phyloP scores from a whole-genome alignment of 1,140 invertebrate species.

The Apis florea region DNA sequence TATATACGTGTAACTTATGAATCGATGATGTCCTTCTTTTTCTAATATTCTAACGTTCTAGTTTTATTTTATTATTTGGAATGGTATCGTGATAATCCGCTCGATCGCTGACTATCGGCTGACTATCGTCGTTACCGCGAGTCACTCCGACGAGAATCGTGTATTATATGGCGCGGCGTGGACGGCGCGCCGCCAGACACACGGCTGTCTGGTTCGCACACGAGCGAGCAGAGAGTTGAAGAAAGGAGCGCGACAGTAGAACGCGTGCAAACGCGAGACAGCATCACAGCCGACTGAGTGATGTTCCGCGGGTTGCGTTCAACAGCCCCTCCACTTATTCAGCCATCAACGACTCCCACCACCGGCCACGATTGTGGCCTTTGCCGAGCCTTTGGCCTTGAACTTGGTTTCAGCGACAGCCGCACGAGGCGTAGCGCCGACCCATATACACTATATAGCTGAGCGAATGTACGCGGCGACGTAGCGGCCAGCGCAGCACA shows the following conservation, averaged over 20 bases:
- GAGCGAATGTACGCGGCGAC: conserved; percentile 55
- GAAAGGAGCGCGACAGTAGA: conserved; percentile 66
- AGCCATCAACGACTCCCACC: conserved; percentile 78
- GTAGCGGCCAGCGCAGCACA: conserved; percentile 29
- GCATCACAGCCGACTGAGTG: conserved; percentile 83
- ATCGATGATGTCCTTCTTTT: too few relatives aligned
- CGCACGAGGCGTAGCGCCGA: conserved; percentile 77
- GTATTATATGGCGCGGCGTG: conserved; percentile 23
- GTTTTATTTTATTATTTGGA: neutral
- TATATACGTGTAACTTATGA: too few relatives aligned
- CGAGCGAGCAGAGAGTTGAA: conserved; percentile 24
- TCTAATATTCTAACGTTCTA: too few relatives aligned
- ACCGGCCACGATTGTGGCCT: conserved; percentile 76
- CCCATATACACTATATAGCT: conserved; percentile 72
- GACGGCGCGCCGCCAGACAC: conserved; percentile 38
- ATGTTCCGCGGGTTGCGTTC: conserved; percentile 81
- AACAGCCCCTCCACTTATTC: conserved; percentile 79
- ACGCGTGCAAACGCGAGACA: conserved; percentile 79
- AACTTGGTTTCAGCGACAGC: conserved; percentile 85
- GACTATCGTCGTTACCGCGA: conserved; percentile 36
- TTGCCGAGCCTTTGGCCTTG: conserved; percentile 83
- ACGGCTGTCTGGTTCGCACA: conserved; percentile 17
- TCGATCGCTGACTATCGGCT: conserved; percentile 13
- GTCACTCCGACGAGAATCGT: conserved; percentile 66
- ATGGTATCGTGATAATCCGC: neutral